These are phyloP conservation scores for Sussaba pulchella DNA, from an alignment of 2,888 invertebrate genomes.

Conservation along the genomic window DNA sequence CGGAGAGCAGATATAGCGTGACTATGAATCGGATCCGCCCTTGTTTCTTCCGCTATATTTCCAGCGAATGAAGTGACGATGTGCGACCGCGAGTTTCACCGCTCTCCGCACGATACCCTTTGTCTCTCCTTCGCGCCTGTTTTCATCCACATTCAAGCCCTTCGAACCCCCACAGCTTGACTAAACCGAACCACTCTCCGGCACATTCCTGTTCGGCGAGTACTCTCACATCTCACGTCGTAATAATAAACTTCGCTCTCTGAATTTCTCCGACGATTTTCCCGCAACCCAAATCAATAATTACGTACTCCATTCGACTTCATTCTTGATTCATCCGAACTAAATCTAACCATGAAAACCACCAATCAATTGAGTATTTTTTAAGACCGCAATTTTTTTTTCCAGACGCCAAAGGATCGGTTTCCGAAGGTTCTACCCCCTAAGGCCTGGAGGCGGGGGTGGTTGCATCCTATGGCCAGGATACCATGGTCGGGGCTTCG, in stretches of 20 bases:
- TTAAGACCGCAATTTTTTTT: no score
- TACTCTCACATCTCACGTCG: constrained; percentile 2
- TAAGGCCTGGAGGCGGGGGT: no score
- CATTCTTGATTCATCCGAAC: no score
- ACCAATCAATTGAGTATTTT: no score
- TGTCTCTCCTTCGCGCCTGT: constrained; percentile 20
- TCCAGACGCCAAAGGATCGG: no score
- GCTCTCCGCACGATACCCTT: constrained; percentile 37
- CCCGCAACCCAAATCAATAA: background rate
- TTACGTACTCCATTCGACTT: background rate
- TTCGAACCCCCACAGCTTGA: constrained; percentile 13
- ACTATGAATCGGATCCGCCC: constrained; percentile 60
- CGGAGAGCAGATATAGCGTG: constrained; percentile 19
- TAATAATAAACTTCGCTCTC: background rate
- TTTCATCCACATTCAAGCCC: constrained; percentile 33
- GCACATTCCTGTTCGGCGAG: constrained; percentile 15
- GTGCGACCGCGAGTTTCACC: constrained; percentile 43
- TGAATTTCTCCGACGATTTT: background rate
- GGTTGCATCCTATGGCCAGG: no score
- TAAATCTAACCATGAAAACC: no score
- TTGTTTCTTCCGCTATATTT: constrained; percentile 64
- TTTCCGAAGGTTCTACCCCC: no score
- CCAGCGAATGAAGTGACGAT: constrained; percentile 56
- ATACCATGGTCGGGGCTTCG: background rate
- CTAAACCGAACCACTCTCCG: constrained; percentile 19